A percentile compares a stretch with the other conserved stretches of the same genome.
These are phyloP conservation scores for Monochamus alternatus DNA, from an alignment of 2,888 invertebrate genomes.

Conservation along the genomic window DNA sequence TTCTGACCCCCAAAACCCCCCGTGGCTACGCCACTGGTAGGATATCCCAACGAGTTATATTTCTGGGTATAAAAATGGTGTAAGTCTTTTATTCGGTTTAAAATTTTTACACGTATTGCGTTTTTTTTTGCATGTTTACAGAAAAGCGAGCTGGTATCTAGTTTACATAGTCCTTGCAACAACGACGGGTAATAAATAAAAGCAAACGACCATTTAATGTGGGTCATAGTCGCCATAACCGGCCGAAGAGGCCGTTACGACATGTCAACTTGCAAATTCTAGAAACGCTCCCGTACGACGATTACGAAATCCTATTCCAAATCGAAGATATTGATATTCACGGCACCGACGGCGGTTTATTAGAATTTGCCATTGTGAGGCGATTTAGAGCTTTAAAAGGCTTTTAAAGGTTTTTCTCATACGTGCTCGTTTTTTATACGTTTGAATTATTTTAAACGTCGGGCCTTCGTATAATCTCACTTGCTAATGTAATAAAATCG, in stretches of 20 bases:
- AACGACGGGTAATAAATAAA: background rate
- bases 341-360: slow-evolving; percentile 3
- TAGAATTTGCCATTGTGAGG: slow-evolving; percentile 21
- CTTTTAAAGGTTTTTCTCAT: slow-evolving; percentile 13
- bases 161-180: background rate
- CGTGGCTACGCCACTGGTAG: too few relatives aligned
- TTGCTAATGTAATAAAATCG: background rate
- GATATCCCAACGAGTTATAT: too few relatives aligned
- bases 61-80: too few relatives aligned
- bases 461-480: background rate
- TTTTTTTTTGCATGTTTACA: too few relatives aligned
- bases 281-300: background rate
- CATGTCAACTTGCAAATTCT: slow-evolving; percentile 16
- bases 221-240: slow-evolving; percentile 12
- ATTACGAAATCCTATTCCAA: slow-evolving; percentile 17
- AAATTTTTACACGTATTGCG: too few relatives aligned
- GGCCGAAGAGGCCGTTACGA: slow-evolving; percentile 7
- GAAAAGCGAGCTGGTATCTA: background rate
- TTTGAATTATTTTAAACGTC: background rate
- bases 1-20: too few relatives aligned
- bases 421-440: slow-evolving; percentile 15
- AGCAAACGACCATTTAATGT: slow-evolving; percentile 10
- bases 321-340: slow-evolving; percentile 21
- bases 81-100: too few relatives aligned
- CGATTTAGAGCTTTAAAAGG: slow-evolving; percentile 9